Percentiles rank a stretch among this genome's conserved stretches.
These are phyloP conservation scores for Tauraco erythrolophus DNA, from an alignment of 2,113 vertebrate species.

Conservation along the genomic window DNA sequence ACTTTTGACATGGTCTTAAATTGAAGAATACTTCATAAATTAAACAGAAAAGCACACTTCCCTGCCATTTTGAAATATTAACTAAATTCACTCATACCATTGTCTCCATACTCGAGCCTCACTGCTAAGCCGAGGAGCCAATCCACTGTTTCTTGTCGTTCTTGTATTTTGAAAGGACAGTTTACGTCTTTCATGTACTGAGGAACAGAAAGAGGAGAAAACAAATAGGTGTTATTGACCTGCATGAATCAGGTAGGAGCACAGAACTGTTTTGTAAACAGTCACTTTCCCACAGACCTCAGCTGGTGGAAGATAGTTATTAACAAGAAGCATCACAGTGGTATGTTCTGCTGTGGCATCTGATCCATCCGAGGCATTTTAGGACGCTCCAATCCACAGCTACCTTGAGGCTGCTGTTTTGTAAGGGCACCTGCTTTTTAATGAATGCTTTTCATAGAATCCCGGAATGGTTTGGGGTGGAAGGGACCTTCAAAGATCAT, in stretches of 20 bases:
- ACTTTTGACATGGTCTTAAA: neutral
- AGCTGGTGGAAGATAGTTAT: neutral
- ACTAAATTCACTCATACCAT: conserved; percentile 78
- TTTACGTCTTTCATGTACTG: conserved; percentile 94
- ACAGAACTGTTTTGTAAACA: neutral
- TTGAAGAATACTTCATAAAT: neutral
- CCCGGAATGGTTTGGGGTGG: too few species aligned
- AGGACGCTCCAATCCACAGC: neutral
- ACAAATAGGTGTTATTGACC: neutral
- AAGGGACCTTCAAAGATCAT: too few species aligned
- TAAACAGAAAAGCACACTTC: neutral
- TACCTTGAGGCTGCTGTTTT: neutral
- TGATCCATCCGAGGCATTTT: neutral
- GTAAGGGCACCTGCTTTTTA: neutral
- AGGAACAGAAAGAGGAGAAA: neutral
- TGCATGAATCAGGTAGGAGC: neutral
- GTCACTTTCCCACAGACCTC: neutral
- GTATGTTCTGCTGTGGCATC: neutral
- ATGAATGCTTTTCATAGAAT: too few species aligned
- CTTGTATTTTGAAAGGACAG: conserved; percentile 89
- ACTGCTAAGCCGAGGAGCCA: conserved; percentile 97
- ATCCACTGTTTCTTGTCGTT: conserved; percentile 89
- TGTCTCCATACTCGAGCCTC: conserved; percentile 95
- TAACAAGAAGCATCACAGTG: neutral
- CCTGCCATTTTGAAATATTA: neutral